These are phyloP conservation scores for Drosophila nasuta DNA, from an alignment of 1,140 invertebrate genomes.

Conservation along the genomic window DNA sequence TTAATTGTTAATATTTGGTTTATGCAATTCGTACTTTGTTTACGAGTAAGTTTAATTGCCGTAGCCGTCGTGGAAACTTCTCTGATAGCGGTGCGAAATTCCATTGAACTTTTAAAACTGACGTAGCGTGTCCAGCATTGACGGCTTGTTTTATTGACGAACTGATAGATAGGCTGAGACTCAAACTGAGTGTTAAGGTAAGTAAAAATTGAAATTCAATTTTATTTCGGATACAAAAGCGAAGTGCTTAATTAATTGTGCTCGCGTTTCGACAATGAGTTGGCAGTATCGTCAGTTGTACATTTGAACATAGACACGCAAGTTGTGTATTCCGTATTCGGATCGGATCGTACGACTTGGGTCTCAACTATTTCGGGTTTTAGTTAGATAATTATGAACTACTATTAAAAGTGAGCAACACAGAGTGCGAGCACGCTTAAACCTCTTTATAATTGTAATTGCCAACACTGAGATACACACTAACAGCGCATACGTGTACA, in stretches of 20 bases:
- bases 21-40: constrained; percentile 34
- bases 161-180: constrained; percentile 6
- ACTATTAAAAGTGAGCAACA: constrained; percentile 20
- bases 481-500: constrained; percentile 5
- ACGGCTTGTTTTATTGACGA: constrained; percentile 14
- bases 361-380: constrained; percentile 7
- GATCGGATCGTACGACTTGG: constrained; percentile 32
- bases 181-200: neutral
- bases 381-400: constrained; percentile 42
- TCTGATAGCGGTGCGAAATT: constrained; percentile 33
- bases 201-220: constrained; percentile 63
- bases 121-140: constrained; percentile 60
- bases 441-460: constrained; percentile 3
- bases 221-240: constrained; percentile 60
- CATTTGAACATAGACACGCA: constrained; percentile 75
- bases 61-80: constrained; percentile 7
- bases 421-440: constrained; percentile 33
- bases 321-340: constrained; percentile 41
- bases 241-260: constrained; percentile 79
- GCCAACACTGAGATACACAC: neutral
- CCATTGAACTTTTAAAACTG: constrained; percentile 68
- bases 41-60: constrained; percentile 49
- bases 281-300: constrained; percentile 73
- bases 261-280: constrained; percentile 65
- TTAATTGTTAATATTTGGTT: constrained; percentile 19